Base-by-base conservation (phyloP, 1,140 invertebrate genomes). In the Helicoverpa zea region DNA sequence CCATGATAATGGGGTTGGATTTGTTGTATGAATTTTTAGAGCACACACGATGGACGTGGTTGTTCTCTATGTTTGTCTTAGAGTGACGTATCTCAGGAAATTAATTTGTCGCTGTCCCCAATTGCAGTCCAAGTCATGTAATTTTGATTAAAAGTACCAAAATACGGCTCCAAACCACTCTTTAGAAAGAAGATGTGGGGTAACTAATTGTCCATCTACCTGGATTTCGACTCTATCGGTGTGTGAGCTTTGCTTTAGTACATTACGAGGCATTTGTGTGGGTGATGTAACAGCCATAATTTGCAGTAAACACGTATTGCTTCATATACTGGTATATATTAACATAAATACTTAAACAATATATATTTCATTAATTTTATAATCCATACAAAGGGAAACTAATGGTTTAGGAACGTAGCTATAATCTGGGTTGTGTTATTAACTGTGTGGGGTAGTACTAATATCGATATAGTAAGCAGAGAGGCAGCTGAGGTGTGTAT, bases 241-340 rank as follows among this genome's bases (percentile, higher is more conserved):
- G 64, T 80, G 72, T 83, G 80, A 81, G 87, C 86, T 89, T 88
- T 77, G 83, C 84, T 85, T 87, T 79, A 56, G 59, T 66, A 64
- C 73, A 52, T 73, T 70, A 56, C 68, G 68, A 84, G 81, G 81
- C 85, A 87, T 87, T 86, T 91, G 75, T 86, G 86, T 90, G 90
- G 92, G 91, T 93, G 86, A 93, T 94, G 93, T 94, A 94, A 94
- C 92, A 88, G 93, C 93, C 93, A 93, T 94, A 93, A 91, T 87
- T 81, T 86, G 84, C 77, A 81, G 79, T 73, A 70, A 64, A 56
- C 29, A 56, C 68, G 47, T 81, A 52, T 79, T 35, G 79, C 79
- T 75, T 75, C 58, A 68, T 81, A 81, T 70, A 11, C 13, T 80
- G 51, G 16, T 75, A 47, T 61, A 47, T 77, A 74, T 51, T 59